phyloP scores from a whole-genome alignment of 2,113 vertebrate species.

The Fukomys damarensis region DNA sequence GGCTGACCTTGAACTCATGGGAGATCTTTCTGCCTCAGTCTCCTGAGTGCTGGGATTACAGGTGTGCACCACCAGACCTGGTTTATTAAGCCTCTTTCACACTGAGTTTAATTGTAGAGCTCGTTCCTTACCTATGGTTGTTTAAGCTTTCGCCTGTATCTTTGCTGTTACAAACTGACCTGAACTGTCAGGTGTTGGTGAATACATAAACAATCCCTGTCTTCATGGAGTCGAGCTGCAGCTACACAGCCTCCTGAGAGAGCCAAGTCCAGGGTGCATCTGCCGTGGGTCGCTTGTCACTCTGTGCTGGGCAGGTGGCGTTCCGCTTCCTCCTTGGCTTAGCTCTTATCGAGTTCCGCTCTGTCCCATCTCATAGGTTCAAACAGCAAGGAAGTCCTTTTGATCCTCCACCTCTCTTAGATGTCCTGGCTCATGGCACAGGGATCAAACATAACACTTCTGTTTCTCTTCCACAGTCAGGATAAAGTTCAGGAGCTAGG shows the following conservation, averaged over 20 bases:
- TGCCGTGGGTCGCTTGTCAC: background rate
- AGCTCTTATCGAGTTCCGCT: background rate
- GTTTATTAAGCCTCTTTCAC: background rate
- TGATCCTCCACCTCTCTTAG: background rate
- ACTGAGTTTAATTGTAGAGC: background rate
- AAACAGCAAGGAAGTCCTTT: background rate
- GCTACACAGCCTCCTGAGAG: background rate
- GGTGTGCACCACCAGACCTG: background rate
- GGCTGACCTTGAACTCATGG: background rate
- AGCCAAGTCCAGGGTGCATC: background rate
- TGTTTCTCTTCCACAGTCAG: background rate
- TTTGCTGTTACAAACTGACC: background rate
- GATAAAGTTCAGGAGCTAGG: conserved; percentile 1
- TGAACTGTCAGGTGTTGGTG: background rate
- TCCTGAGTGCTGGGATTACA: background rate
- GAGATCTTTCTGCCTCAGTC: background rate
- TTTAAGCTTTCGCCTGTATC: background rate
- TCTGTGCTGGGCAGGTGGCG: background rate
- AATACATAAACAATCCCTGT: background rate
- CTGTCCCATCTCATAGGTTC: background rate
- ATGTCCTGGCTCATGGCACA: background rate
- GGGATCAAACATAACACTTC: background rate
- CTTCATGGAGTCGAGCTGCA: background rate
- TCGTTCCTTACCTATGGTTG: background rate
- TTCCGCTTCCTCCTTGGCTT: background rate